Conservation (phyloP, 2,888 invertebrate genomes). For the Diarsia dahlii region DNA sequence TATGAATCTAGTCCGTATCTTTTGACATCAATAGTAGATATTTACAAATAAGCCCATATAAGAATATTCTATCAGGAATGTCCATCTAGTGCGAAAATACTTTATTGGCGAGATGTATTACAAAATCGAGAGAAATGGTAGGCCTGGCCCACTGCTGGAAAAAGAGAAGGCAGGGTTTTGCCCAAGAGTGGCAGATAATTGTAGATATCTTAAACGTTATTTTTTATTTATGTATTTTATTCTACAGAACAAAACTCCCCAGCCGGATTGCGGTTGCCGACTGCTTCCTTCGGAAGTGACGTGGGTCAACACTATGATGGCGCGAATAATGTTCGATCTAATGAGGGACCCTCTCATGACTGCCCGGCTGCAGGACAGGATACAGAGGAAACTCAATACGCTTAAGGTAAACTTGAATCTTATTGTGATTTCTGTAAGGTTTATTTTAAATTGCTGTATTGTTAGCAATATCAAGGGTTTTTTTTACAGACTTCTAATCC, state of each 20-base stretch:
- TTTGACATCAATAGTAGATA: not conserved
- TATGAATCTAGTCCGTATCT: not conserved
- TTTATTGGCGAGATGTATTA: not conserved
- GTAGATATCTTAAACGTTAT: too few species aligned
- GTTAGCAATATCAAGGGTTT: too few species aligned
- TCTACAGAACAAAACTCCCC: constrained; percentile 52
- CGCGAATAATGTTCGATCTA: constrained; percentile 95
- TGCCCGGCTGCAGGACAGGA: constrained; percentile 93
- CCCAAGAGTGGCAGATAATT: not conserved
- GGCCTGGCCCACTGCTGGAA: not conserved
- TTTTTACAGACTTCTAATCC: too few species aligned
- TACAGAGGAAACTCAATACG: constrained; percentile 96
- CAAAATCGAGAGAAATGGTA: not conserved
- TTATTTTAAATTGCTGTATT: not conserved
- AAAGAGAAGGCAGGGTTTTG: not conserved
- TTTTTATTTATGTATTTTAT: not conserved
- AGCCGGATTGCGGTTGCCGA: constrained; percentile 78
- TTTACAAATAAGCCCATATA: not conserved
- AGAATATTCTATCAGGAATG: not conserved
- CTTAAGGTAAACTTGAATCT: constrained; percentile 92
- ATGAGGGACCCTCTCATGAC: constrained; percentile 93
- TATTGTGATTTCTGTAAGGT: not conserved
- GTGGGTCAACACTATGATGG: constrained; percentile 95
- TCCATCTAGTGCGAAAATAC: not conserved
- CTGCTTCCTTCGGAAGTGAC: constrained; percentile 88